These are phyloP conservation scores for Camponotus pennsylvanicus DNA, from an alignment of 1,140 invertebrate genomes.

Conservation along the genomic window DNA sequence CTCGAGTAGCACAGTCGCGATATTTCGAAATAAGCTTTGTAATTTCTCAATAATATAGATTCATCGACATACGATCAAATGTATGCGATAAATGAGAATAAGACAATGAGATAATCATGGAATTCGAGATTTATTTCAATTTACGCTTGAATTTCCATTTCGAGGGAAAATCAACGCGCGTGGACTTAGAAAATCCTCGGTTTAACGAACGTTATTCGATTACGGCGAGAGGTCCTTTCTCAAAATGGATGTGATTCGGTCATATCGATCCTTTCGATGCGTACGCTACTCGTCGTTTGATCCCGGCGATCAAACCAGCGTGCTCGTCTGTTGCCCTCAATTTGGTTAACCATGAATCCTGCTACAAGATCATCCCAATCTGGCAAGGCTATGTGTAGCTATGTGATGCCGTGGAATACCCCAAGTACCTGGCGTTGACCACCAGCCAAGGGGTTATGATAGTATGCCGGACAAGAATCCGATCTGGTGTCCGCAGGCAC, in stretches of 20 bases:
- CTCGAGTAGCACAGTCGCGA: conserved; percentile 31
- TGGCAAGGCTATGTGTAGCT: conserved; percentile 67
- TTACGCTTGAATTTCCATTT: not conserved
- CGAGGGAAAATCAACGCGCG: not conserved
- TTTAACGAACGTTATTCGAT: not conserved
- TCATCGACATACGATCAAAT: not conserved
- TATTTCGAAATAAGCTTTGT: conserved; percentile 42
- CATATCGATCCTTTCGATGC: conserved; percentile 2
- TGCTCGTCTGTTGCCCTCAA: conserved; percentile 55
- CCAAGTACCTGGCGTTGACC: conserved; percentile 67
- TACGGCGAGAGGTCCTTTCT: not conserved
- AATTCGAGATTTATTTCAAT: not conserved
- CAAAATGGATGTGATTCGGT: not conserved
- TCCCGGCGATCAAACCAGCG: conserved; percentile 24
- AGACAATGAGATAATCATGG: not conserved
- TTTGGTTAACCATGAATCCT: conserved; percentile 71
- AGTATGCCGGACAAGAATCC: conserved; percentile 71
- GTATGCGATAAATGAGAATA: not conserved
- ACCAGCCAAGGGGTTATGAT: conserved; percentile 34
- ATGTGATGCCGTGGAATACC: conserved; percentile 72
- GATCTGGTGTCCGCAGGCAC: conserved; percentile 70
- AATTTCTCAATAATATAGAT: conserved; percentile 20
- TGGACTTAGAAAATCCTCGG: not conserved
- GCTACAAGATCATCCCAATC: conserved; percentile 68
- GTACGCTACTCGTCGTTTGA: not conserved